These are phyloP conservation scores for Epinephelus lanceolatus DNA, from an alignment of 2,113 vertebrate species.

Conservation along the genomic window DNA sequence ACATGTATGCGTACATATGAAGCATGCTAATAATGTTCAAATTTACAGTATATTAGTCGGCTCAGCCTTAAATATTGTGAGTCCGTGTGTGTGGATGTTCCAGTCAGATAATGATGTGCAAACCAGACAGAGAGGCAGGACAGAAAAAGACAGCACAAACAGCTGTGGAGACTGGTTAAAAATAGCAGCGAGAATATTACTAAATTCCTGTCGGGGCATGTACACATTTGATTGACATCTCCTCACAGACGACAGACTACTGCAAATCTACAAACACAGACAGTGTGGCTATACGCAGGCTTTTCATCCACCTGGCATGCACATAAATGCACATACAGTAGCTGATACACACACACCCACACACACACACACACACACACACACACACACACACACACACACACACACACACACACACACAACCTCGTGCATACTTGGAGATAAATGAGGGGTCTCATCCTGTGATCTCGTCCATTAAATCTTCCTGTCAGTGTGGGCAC, in stretches of 20 bases:
- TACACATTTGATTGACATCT: conserved; percentile 46
- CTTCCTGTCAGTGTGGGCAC: conserved; percentile 18
- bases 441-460: conserved; percentile 44
- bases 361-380: neutral
- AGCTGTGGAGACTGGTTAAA: conserved; percentile 40
- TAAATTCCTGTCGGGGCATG: conserved; percentile 39
- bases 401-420: neutral
- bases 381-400: conserved; percentile 4
- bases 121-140: neutral
- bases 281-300: neutral
- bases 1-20: conserved; percentile 3
- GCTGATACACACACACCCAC: neutral
- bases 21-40: conserved; percentile 5
- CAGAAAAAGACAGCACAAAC: conserved; percentile 4
- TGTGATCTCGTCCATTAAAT: conserved; percentile 50
- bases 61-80: neutral
- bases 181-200: conserved; percentile 34
- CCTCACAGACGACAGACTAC: neutral
- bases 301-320: neutral
- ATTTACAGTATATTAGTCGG: neutral
- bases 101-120: neutral
- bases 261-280: conserved; percentile 19
- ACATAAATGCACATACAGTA: neutral
- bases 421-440: neutral
- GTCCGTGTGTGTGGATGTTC: neutral